phyloP scores from a whole-genome alignment of 2,113 vertebrate species.

The Physeter macrocephalus region DNA sequence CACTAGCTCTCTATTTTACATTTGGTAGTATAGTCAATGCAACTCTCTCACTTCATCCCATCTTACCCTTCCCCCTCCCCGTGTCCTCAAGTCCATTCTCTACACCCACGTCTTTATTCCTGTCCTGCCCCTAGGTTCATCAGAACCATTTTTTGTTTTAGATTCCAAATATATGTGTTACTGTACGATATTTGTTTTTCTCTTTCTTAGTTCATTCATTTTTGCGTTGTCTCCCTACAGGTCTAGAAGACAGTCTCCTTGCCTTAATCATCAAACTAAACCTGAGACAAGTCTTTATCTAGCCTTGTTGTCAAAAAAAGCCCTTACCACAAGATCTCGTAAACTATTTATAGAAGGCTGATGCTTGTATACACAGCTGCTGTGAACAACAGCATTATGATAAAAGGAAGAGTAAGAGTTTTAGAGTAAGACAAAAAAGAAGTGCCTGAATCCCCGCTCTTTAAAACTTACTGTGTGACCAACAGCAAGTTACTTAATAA shows the following conservation, averaged over 20 bases:
- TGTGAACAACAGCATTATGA: neutral
- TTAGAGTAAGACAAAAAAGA: neutral
- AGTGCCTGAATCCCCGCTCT: neutral
- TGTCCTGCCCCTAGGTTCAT: too few relatives aligned
- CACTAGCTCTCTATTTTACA: too few relatives aligned
- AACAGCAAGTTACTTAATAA: neutral
- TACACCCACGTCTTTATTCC: too few relatives aligned
- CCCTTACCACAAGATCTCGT: neutral
- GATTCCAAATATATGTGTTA: too few relatives aligned
- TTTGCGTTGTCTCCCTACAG: neutral
- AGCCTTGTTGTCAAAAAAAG: neutral
- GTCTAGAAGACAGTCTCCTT: neutral
- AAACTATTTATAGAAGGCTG: neutral
- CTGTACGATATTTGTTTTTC: too few relatives aligned
- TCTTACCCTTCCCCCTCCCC: too few relatives aligned
- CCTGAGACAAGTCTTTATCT: constrained; percentile 8
- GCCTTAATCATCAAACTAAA: neutral
- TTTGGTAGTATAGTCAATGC: too few relatives aligned
- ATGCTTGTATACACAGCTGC: neutral
- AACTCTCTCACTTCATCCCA: too few relatives aligned
- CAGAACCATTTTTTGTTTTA: too few relatives aligned
- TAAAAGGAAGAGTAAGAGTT: neutral
- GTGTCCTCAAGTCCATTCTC: too few relatives aligned
- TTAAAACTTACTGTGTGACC: neutral
- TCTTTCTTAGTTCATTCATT: neutral